Conservation (phyloP, 2,797 vertebrate genomes). For the Gallinago stenura region DNA sequence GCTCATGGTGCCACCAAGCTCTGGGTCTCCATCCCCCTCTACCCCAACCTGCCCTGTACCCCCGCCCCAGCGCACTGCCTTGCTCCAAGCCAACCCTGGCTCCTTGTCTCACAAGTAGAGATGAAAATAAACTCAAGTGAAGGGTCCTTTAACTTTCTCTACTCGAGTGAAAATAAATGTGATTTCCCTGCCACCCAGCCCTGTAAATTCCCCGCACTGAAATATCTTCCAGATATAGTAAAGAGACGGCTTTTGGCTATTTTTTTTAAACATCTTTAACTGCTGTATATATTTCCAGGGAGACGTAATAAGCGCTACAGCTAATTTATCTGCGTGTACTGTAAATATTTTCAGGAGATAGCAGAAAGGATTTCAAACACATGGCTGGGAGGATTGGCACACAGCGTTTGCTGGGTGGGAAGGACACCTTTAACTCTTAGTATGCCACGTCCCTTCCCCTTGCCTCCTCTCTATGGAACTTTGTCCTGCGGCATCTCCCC, state of each 20-base stretch:
- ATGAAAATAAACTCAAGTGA: conserved; percentile 73
- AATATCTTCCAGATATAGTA: conserved; percentile 78
- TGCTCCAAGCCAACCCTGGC: background rate
- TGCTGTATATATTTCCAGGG: conserved; percentile 75
- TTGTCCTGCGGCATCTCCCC: accelerated
- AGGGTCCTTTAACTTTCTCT: conserved; percentile 73
- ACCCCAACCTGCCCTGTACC: background rate
- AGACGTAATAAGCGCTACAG: conserved; percentile 71
- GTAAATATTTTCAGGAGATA: conserved; percentile 78
- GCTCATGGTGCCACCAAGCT: background rate
- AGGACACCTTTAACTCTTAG: conserved; percentile 44
- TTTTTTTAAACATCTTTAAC: conserved; percentile 76
- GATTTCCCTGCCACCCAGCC: conserved; percentile 44
- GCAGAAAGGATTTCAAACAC: conserved; percentile 77
- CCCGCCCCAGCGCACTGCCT: accelerated
- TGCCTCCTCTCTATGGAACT: background rate
- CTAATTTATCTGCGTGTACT: conserved; percentile 74
- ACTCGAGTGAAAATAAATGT: conserved; percentile 65
- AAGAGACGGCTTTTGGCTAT: conserved; percentile 52
- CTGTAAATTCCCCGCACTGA: conserved; percentile 60
- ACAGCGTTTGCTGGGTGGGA: conserved; percentile 15
- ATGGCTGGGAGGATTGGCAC: conserved; percentile 70
- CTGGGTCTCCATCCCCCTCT: background rate
- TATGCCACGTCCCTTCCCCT: accelerated
- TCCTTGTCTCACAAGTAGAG: conserved; percentile 41